phyloP scores from a whole-genome alignment of 1,140 invertebrate species.

The Zaprionus ghesquierei region DNA sequence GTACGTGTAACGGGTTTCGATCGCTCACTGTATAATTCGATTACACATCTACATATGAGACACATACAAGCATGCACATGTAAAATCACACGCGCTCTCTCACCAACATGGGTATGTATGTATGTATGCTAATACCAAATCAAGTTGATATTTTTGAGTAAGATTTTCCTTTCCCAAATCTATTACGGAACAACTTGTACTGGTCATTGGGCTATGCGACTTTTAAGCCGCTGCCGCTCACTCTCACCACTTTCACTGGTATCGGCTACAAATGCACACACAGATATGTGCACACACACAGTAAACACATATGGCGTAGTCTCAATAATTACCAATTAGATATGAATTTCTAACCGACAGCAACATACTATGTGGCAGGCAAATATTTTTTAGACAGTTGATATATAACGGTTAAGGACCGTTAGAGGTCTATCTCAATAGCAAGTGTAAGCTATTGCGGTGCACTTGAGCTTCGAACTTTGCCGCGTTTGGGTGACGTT shows the following conservation, averaged over 20 bases:
- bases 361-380: slow-evolving; percentile 11
- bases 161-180: slow-evolving; percentile 45
- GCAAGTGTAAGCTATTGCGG: slow-evolving; percentile 10
- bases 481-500: slow-evolving; percentile 81
- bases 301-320: slow-evolving; percentile 34
- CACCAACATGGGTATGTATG: neutral
- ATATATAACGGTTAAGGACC: neutral
- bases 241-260: slow-evolving; percentile 75
- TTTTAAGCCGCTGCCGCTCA: slow-evolving; percentile 38
- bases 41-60: slow-evolving; percentile 41
- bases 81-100: neutral
- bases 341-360: slow-evolving; percentile 22
- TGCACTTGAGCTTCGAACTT: slow-evolving; percentile 58
- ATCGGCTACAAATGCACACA: slow-evolving; percentile 29
- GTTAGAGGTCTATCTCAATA: neutral
- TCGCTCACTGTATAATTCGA: slow-evolving; percentile 53
- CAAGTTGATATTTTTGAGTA: slow-evolving; percentile 7
- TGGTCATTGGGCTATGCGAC: slow-evolving; percentile 29
- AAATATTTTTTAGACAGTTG: neutral
- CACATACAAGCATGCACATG: neutral
- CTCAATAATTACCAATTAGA: slow-evolving; percentile 64
- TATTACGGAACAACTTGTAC: slow-evolving; percentile 65
- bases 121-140: slow-evolving; percentile 1
- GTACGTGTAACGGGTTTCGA: slow-evolving; percentile 60
- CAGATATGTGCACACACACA: slow-evolving; percentile 7